phyloP scores from a whole-genome alignment of 2,113 vertebrate genomes.

The Microtus pennsylvanicus region DNA sequence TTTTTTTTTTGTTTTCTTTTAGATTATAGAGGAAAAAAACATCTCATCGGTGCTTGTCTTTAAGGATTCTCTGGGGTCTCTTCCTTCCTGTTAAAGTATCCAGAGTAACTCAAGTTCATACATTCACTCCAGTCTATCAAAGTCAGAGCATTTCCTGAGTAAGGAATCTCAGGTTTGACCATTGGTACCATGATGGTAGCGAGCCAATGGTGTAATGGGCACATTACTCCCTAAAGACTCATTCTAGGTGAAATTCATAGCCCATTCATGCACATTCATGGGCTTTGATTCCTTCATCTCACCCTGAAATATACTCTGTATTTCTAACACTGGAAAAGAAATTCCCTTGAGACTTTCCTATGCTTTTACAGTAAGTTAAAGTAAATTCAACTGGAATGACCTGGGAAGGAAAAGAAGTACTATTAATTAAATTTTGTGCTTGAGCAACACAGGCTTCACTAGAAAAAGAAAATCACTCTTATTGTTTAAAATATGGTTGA shows the following conservation, averaged over 20 bases:
- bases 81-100: background rate
- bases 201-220: background rate
- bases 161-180: background rate
- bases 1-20: background rate
- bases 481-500: slow-evolving; percentile 33
- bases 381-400: slow-evolving; percentile 35
- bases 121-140: background rate
- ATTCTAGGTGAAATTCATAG: background rate
- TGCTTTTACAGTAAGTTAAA: slow-evolving; percentile 35
- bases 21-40: background rate
- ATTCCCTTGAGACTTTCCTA: slow-evolving; percentile 30
- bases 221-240: background rate
- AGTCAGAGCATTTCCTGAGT: background rate
- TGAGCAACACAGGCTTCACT: slow-evolving; percentile 4
- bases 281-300: background rate
- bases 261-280: background rate
- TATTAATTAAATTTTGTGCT: slow-evolving; percentile 53
- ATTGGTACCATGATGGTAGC: background rate
- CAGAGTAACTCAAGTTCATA: background rate
- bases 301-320: background rate
- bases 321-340: background rate
- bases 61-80: background rate
- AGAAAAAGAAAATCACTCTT: slow-evolving; percentile 41
- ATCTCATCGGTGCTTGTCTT: background rate
- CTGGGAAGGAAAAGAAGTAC: background rate